Base-by-base conservation (phyloP, 2,888 invertebrate genomes). In the Agrenia bidenticulata region DNA sequence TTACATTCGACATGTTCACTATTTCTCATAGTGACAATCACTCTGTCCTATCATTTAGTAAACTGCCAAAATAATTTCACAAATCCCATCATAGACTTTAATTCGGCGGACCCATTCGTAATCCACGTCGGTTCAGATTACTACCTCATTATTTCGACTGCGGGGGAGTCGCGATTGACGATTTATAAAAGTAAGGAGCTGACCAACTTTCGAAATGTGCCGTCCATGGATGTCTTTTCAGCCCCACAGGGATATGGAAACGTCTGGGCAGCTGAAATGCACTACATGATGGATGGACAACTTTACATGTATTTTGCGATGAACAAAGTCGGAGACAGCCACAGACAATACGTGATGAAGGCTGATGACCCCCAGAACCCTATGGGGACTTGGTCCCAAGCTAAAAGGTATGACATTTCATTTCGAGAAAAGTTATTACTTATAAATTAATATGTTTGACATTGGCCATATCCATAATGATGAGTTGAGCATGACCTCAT, bases 201-300 rank as follows among this genome's bases (percentile, higher is more conserved):
- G 15, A 69, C 71, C 0, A 63, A 66, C 51, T 71, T 69, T 42
- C 60, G 71, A 17, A 63, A 63, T 26, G 66, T 60, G 0, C 54
- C 62, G 15, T 45, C 45, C 2, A 37, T 32, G 11, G 64, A 69
- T 13, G 50, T 57, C 45, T 71, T 58, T 42, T 24, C 32, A 7
- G 63, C 66, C 5, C 64, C 68, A 9, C 50, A 51, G n/a, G 66
- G 67, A 11, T 71, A 53, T 41, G 50, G 61, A 11, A 58, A 69
- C 24, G 57, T 68, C 2, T 71, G 71, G 71, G 65, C 64, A 1
- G 19, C 39, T 9, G 63, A 67, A 61, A 67, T 67, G 63, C 66
- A 67, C 19, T 24, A 24, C 19, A 50, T 64, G 17, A 1, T 11
- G 23, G 64, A 61, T 45, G 51, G 58, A 2, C 17, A 63, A 9